A percentile compares a stretch with the other conserved stretches of the same genome.
phyloP scores from a whole-genome alignment of 1,140 invertebrate genomes.

The Drosophila mayri region DNA sequence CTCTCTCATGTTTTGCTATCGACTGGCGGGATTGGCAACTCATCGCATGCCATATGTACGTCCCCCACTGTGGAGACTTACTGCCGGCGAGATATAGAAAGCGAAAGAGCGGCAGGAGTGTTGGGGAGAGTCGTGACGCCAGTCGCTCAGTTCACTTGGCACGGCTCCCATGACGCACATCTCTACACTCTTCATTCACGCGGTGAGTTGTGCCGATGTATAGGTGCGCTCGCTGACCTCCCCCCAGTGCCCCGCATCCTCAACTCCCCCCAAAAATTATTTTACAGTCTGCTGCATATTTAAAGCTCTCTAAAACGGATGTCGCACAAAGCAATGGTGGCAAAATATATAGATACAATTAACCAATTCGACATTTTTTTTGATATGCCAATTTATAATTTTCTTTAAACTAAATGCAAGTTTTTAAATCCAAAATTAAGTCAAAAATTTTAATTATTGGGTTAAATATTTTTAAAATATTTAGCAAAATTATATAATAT shows the following conservation, averaged over 20 bases:
- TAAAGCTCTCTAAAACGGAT: slow-evolving; percentile 46
- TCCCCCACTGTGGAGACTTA: slow-evolving; percentile 36
- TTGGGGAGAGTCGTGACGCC: slow-evolving; percentile 18
- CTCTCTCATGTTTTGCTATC: slow-evolving; percentile 84
- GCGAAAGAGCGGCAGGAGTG: slow-evolving; percentile 4
- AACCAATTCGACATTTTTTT: background rate
- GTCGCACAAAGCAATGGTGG: background rate
- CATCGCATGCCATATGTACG: slow-evolving; percentile 27
- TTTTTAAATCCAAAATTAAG: background rate
- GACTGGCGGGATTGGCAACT: slow-evolving; percentile 61
- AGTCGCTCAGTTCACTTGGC: slow-evolving; percentile 27
- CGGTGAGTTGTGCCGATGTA: slow-evolving; percentile 17
- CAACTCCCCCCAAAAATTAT: slow-evolving; percentile 29
- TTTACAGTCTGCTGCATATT: slow-evolving; percentile 66
- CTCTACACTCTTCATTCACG: slow-evolving; percentile 32
- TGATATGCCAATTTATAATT: background rate
- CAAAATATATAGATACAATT: background rate
- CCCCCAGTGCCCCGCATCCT: background rate
- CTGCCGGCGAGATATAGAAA: slow-evolving; percentile 31
- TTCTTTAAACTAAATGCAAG: background rate
- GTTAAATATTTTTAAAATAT: background rate
- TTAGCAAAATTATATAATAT: background rate
- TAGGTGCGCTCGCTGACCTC: slow-evolving; percentile 2
- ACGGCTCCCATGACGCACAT: slow-evolving; percentile 47
- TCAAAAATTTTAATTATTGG: background rate